Base-by-base conservation (phyloP, 1,140 invertebrate species). In the Zaprionus inermis region DNA sequence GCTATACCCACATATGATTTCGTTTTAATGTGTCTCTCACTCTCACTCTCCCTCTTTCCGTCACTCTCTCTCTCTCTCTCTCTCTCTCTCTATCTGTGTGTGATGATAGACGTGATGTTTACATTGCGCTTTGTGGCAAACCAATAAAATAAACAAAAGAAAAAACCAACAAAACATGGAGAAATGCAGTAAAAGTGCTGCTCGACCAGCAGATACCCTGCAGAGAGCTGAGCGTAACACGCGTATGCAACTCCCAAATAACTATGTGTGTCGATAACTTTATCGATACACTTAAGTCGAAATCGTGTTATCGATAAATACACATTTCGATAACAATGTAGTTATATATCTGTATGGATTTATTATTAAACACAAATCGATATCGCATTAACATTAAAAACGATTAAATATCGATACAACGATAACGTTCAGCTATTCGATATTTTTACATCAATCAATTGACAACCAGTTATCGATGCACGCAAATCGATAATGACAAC, bases 1-100 rank as follows among this genome's bases (percentile, higher is more conserved):
- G 76, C 76, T 77, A 55, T 56, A 63, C 52, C 14, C 30, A 44
- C 30, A 52, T 73, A 65, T 28, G 51, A 71, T 59, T 61, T 59
- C 38, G 36, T 20, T 34, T 14, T 51, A 44, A 32, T 59, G 38
- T 46, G 22, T 59, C 20, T 60, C 22, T 60, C 3, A 30, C 6
- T 49, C 18, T 51, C 16, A 34, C 28, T 61, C 22, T 30, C 58
- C 36, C 3, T 44, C 6, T 61, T 12, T 51, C 16, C 32, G 28
- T 61, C n/a, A 20, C 58, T 36, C 24, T 46, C 28, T 61, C n/a
- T 30, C 58, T 36, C 24, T 46, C 22, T 46, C 20, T 46, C 22
- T 60, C 3, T 44, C 6, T 49, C 18, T 51, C 16, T 34, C 28
- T 61, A n/a, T 30, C 58, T 52, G 49, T 18, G 28, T 52, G 36